Evolutionary conservation across 2,797 vertebrate species (phyloP).

Genomic region (Lepilemur septentrionalis): DNA sequence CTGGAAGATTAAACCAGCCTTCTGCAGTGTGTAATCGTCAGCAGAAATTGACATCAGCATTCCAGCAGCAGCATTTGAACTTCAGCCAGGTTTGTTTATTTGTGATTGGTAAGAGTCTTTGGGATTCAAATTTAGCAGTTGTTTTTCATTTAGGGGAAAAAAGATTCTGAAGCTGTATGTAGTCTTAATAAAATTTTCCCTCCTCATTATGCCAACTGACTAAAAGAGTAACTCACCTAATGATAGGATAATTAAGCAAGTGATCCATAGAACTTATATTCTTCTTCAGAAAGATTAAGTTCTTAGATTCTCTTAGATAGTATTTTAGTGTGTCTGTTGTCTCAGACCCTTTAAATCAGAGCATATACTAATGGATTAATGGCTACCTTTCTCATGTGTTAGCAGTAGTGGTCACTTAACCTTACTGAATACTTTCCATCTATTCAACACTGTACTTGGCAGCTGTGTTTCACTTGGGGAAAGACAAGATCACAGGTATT

Average conservation of each 20-base stretch:
- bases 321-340: background rate
- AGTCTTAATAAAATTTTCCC: constrained; percentile 9
- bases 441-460: background rate
- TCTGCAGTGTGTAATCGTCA: constrained; percentile 89
- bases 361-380: background rate
- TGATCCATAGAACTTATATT: background rate
- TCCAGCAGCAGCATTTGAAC: constrained; percentile 93
- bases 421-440: background rate
- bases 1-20: constrained; percentile 90
- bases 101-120: background rate
- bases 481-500: background rate
- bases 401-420: background rate
- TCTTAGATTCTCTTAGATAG: background rate
- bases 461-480: constrained; percentile 20
- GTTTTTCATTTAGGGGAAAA: background rate
- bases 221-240: background rate
- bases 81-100: constrained; percentile 92
- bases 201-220: constrained; percentile 2
- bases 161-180: background rate
- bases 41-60: constrained; percentile 93
- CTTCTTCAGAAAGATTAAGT: background rate
- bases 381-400: background rate
- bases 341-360: background rate
- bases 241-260: background rate
- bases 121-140: background rate